Percentiles rank a stretch among this genome's conserved stretches.
Evolutionary conservation across 2,888 invertebrate species (phyloP).

Genomic region (Cheilosia variabilis): DNA sequence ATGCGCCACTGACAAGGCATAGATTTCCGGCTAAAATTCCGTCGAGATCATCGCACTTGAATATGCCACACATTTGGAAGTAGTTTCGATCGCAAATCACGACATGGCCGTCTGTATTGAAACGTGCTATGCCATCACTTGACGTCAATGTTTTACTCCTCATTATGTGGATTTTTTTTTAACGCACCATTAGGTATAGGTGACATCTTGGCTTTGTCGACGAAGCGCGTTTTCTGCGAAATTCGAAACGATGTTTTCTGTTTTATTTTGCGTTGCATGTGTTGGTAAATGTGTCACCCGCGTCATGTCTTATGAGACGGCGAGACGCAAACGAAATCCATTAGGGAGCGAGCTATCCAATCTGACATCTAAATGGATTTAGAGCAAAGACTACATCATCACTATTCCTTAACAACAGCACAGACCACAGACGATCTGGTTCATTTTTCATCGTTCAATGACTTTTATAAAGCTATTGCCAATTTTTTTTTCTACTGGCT

Average conservation of each 20-base stretch:
- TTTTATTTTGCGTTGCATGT: neutral
- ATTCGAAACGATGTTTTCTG: neutral
- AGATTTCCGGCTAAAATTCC: conserved; percentile 60
- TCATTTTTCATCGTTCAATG: conserved; percentile 64
- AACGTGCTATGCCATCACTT: conserved; percentile 35
- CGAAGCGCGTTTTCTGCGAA: conserved; percentile 20
- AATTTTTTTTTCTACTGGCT: conserved; percentile 29
- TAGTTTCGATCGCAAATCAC: conserved; percentile 60
- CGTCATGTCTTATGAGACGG: conserved; percentile 9
- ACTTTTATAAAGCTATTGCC: conserved; percentile 43
- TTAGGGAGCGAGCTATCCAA: conserved; percentile 38
- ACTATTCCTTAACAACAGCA: conserved; percentile 20
- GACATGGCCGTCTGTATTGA: conserved; percentile 42
- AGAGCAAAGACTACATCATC: conserved; percentile 6
- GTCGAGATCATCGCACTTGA: conserved; percentile 49
- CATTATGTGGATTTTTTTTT: conserved; percentile 22
- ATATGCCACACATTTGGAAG: conserved; percentile 33
- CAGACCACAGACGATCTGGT: conserved; percentile 32
- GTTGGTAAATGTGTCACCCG: conserved; percentile 18
- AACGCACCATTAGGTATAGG: neutral
- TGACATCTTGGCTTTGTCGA: conserved; percentile 21
- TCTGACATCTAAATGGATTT: conserved; percentile 27
- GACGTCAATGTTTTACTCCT: conserved; percentile 48
- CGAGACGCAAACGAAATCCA: conserved; percentile 16
- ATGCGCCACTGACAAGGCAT: conserved; percentile 6